Evolutionary conservation across 2,113 vertebrate genomes (phyloP).

Genomic region (Amblyornis subalaris): DNA sequence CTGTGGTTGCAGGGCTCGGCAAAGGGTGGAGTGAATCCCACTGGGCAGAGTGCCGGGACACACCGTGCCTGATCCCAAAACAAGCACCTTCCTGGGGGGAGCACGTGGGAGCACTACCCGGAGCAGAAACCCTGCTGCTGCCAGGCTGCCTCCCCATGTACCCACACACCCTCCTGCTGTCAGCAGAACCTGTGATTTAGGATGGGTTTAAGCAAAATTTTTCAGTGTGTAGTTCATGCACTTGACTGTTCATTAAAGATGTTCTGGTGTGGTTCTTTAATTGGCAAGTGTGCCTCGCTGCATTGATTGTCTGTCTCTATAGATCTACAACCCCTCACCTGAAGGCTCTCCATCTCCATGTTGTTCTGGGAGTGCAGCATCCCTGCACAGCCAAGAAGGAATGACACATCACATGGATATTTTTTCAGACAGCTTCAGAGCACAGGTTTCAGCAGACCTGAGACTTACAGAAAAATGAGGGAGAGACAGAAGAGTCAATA

Average conservation of each 20-base stretch:
- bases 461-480: not conserved
- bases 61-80: rapidly evolving
- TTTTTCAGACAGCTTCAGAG: not conserved
- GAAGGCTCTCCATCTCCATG: not conserved
- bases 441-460: not conserved
- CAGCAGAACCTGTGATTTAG: not conserved
- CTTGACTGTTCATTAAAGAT: not conserved
- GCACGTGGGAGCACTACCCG: rapidly evolving
- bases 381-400: not conserved
- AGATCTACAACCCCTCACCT: not conserved
- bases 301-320: not conserved
- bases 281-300: rapidly evolving
- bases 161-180: not conserved
- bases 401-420: not conserved
- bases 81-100: not conserved
- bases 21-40: not conserved
- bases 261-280: not conserved
- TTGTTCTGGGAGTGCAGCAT: not conserved
- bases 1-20: not conserved
- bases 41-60: not conserved
- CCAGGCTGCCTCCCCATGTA: not conserved
- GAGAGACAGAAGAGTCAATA: not conserved
- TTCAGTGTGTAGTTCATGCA: not conserved
- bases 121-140: not conserved
- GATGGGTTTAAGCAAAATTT: not conserved